Evolutionary conservation across 1,140 invertebrate genomes (phyloP).

Genomic region (Phortica variegata): DNA sequence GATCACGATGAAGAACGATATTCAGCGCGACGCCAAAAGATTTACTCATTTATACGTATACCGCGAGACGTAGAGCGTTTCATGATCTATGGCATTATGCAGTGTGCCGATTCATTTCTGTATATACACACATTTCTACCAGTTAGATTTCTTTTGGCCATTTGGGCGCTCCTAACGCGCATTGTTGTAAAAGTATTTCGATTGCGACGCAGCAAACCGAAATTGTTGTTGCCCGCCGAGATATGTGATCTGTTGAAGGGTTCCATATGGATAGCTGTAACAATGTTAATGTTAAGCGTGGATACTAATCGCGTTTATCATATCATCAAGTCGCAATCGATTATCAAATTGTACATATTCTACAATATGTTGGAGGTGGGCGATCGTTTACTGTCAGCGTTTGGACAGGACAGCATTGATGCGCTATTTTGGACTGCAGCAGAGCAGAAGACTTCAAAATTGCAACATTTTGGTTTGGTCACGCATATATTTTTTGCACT

Average conservation of each 20-base stretch:
- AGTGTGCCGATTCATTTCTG: constrained; percentile 97
- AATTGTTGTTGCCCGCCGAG: constrained; percentile 82
- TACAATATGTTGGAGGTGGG: constrained; percentile 99
- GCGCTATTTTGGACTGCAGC: constrained; percentile 97
- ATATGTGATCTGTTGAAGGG: constrained; percentile 96
- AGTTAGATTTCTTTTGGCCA: constrained; percentile 82
- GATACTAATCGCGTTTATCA: constrained; percentile 99
- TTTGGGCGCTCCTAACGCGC: constrained; percentile 76
- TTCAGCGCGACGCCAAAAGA: constrained; percentile 88
- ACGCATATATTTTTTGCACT: constrained; percentile 88
- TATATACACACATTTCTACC: constrained; percentile 98
- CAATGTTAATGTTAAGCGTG: constrained; percentile 82
- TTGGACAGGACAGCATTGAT: constrained; percentile 98
- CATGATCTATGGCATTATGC: constrained; percentile 94
- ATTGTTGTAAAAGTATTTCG: constrained; percentile 72
- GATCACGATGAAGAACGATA: constrained; percentile 94
- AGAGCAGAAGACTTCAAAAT: constrained; percentile 79
- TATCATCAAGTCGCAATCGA: constrained; percentile 96
- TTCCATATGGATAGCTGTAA: constrained; percentile 81
- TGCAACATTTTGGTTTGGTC: constrained; percentile 82
- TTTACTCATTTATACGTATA: constrained; percentile 97
- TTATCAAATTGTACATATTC: constrained; percentile 99
- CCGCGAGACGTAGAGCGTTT: constrained; percentile 91
- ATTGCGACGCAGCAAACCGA: constrained; percentile 60
- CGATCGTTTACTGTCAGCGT: constrained; percentile 92